These are phyloP conservation scores for Pediacus dermestoides DNA, from an alignment of 2,888 invertebrate species.

Conservation along the genomic window DNA sequence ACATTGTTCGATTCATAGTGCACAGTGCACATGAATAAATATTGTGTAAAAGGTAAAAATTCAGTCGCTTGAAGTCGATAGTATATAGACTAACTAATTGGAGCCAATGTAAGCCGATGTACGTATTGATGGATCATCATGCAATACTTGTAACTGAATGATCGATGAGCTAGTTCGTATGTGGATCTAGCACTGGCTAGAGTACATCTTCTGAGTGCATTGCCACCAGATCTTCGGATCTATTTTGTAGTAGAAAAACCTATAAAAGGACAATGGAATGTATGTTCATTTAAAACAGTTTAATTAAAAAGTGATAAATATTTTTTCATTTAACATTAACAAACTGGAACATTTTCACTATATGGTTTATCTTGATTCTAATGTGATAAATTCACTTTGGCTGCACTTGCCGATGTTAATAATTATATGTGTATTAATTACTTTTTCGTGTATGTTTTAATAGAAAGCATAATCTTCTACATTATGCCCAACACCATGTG, in stretches of 20 bases:
- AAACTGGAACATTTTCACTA: conserved; percentile 18
- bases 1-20: too few species aligned
- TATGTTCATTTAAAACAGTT: conserved; percentile 34
- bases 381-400: not conserved
- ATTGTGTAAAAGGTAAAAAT: too few species aligned
- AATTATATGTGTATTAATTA: too few species aligned
- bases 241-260: conserved; percentile 26
- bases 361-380: not conserved
- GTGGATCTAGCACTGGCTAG: conserved; percentile 22
- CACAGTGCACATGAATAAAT: too few species aligned
- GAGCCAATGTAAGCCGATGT: conserved; percentile 42
- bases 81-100: conserved; percentile 38
- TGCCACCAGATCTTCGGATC: conserved; percentile 19
- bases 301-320: conserved; percentile 37
- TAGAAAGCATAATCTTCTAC: too few species aligned
- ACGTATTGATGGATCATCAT: conserved; percentile 44
- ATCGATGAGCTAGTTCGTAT: conserved; percentile 31
- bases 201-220: conserved; percentile 16
- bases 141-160: conserved; percentile 33
- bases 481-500: too few species aligned
- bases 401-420: not conserved
- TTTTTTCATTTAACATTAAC: conserved; percentile 30
- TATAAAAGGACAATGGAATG: conserved; percentile 38
- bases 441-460: too few species aligned
- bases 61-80: too few species aligned